A percentile compares a stretch with the other conserved stretches of the same genome.
phyloP scores from a whole-genome alignment of 2,888 invertebrate species.

The Drosophila eohydei region DNA sequence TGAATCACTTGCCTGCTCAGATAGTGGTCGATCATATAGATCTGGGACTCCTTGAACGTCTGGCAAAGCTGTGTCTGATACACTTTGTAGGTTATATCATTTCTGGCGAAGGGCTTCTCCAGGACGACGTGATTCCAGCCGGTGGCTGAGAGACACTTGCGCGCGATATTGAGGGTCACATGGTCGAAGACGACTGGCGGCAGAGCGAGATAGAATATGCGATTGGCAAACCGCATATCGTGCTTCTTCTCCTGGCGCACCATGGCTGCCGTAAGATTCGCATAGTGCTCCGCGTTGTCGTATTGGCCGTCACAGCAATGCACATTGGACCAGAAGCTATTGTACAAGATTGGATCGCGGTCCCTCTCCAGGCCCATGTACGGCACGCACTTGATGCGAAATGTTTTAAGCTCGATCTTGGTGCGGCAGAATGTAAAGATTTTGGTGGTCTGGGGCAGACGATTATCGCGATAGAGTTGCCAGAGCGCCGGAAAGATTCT shows the following conservation, averaged over 20 bases:
- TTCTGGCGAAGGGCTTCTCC: constrained; percentile 67
- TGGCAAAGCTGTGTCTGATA: constrained; percentile 62
- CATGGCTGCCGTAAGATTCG: constrained; percentile 35
- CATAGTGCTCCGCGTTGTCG: constrained; percentile 45
- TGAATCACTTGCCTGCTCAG: constrained; percentile 59
- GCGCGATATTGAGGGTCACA: constrained; percentile 47
- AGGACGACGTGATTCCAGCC: constrained; percentile 63
- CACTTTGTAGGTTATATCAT: constrained; percentile 43
- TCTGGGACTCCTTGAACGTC: constrained; percentile 64
- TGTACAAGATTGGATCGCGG: constrained; percentile 57
- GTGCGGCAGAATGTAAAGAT: constrained; percentile 60
- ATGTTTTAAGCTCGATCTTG: constrained; percentile 29
- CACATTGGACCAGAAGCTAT: constrained; percentile 64
- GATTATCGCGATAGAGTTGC: constrained; percentile 64
- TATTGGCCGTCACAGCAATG: constrained; percentile 50
- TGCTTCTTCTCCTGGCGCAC: constrained; percentile 51
- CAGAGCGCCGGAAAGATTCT: constrained; percentile 63
- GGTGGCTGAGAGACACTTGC: constrained; percentile 51
- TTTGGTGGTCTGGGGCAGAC: constrained; percentile 52
- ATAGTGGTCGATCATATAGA: constrained; percentile 67
- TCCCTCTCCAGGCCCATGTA: constrained; percentile 52
- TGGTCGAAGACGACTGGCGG: constrained; percentile 60
- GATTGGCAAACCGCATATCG: constrained; percentile 50
- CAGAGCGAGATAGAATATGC: constrained; percentile 64
- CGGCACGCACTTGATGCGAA: constrained; percentile 57